Base-by-base conservation (phyloP, 2,113 vertebrate species). In the Tachysurus fulvidraco region DNA sequence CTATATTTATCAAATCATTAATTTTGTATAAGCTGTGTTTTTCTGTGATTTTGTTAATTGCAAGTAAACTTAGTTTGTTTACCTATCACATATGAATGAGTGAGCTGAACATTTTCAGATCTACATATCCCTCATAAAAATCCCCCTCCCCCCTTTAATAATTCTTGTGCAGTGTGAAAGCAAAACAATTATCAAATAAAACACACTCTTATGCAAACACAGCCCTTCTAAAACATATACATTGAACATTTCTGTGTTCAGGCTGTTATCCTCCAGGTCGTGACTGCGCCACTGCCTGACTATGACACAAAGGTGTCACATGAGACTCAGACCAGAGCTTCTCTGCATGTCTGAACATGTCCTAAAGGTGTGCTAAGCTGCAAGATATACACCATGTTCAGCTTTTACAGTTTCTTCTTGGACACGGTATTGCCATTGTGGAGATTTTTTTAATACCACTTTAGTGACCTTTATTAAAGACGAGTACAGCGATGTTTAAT, bases 321-420 rank as follows among this genome's bases (percentile, higher is more conserved):
- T 57, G 14, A 57, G 30, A 16, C 54, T 62, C 12, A 2, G 23
- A 36, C n/a, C 67, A 44, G 11, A 44, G 28, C 41, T 81, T 84
- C 46, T n/a, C 36, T 55, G 28, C 86, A 86, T 36, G 86, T 64
- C 64, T 23, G 25, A 83, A 87, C 88, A 79, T 62, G 80, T 65
- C 71, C 69, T 12, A 3, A 88, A 7, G 21, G 3, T 1, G 73
- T 76, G 73, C n/a, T 76, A 76, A 50, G 23, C 6, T 6, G 12
- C 2, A 0, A 17, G 14, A 78, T 10, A 55, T 19, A 55, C 14
- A 55, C n/a, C 19, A 6, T 50, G 8, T 54, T 78, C 50, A 46
- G 44, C 23, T 28, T 71, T 41, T 73, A 36, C 16, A 80, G 30
- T 3, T 5, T 2, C 30, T 69, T 10, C 16, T 71, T 17, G 54